A percentile compares a stretch with the other conserved stretches of the same genome.
These are phyloP conservation scores for Lepilemur ruficaudatus DNA, from an alignment of 2,797 vertebrate species.

Conservation along the genomic window DNA sequence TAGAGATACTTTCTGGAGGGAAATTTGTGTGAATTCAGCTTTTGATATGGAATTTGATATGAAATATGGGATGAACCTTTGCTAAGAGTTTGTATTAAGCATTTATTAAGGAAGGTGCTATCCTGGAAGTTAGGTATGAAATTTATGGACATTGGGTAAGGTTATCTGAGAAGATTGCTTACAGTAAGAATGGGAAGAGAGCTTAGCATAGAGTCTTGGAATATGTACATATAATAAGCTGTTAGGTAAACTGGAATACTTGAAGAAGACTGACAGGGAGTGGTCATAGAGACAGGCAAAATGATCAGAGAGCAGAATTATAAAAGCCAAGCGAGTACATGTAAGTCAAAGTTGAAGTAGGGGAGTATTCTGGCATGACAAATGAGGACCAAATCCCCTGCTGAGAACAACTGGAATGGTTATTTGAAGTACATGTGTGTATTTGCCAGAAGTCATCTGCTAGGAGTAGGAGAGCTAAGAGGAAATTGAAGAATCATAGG, in stretches of 20 bases:
- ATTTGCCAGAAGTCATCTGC: not conserved
- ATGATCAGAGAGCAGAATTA: not conserved
- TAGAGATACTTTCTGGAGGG: not conserved
- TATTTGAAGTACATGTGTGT: not conserved
- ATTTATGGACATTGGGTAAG: not conserved
- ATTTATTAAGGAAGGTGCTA: not conserved
- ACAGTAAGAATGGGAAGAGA: not conserved
- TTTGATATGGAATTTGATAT: not conserved
- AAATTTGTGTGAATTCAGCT: not conserved
- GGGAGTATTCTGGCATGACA: not conserved
- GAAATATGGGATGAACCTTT: not conserved
- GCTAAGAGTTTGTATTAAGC: not conserved
- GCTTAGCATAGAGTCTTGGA: not conserved
- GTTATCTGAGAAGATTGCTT: not conserved
- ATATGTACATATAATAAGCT: not conserved
- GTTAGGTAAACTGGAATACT: not conserved
- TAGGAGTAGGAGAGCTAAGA: not conserved
- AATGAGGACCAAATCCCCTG: not conserved
- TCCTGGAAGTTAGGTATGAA: not conserved
- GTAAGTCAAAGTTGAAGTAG: not conserved
- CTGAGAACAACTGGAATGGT: not conserved
- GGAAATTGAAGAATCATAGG: not conserved
- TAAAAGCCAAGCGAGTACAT: not conserved
- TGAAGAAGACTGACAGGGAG: not conserved
- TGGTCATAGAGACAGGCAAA: not conserved